Conservation (phyloP, 2,113 vertebrate genomes). For the Trematocara nigrifrons region DNA sequence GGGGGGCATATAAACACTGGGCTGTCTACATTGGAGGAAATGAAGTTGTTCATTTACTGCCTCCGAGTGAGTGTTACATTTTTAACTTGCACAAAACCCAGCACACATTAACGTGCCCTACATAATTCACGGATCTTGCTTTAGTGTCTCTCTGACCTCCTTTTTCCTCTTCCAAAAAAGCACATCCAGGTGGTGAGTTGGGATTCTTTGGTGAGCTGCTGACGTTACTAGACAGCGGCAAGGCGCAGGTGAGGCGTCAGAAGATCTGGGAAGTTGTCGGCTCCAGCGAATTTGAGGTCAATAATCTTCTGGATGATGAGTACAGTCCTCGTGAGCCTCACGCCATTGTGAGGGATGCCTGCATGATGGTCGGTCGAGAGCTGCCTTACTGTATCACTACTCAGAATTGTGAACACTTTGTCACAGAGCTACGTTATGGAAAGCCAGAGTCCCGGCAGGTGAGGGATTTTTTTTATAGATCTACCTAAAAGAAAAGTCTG, state of each 20-base stretch:
- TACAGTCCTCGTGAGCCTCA: background rate
- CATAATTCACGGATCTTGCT: background rate
- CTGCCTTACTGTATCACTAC: background rate
- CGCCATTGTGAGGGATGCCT: constrained; percentile 15
- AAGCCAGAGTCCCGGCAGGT: constrained; percentile 33
- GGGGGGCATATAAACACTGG: constrained; percentile 75
- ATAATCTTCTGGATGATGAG: constrained; percentile 28
- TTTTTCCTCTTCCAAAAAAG: background rate
- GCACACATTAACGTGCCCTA: background rate
- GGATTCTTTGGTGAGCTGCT: background rate
- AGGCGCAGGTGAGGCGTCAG: background rate
- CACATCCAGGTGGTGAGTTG: background rate
- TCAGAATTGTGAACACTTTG: constrained; percentile 52
- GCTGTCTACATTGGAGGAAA: constrained; percentile 78
- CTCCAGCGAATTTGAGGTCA: accelerated
- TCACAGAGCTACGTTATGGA: constrained; percentile 27
- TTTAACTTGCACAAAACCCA: background rate
- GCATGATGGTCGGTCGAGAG: background rate
- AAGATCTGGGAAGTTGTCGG: constrained; percentile 27
- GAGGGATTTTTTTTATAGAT: background rate
- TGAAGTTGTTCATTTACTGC: constrained; percentile 75
- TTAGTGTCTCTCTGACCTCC: background rate
- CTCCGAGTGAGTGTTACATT: constrained; percentile 53
- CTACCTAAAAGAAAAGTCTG: background rate
- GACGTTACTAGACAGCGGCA: background rate